Base-by-base conservation (phyloP, 2,797 vertebrate species). In the Lepidocolaptes lacrymiger region DNA sequence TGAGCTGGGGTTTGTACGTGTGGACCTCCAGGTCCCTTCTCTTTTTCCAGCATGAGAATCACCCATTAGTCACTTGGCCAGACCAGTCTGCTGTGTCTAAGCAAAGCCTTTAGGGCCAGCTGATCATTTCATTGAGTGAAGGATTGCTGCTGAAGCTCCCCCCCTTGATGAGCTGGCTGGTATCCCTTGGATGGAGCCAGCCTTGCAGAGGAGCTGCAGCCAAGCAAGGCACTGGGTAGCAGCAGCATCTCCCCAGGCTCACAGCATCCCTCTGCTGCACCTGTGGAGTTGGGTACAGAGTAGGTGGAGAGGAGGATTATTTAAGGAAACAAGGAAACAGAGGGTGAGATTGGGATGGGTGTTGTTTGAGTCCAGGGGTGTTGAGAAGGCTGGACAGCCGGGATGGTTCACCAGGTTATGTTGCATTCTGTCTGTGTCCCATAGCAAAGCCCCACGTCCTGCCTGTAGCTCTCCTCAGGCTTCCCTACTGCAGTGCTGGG, bases 21-120 rank as follows among this genome's bases (percentile, higher is more conserved):
- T 16, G 28, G 80, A 89, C 59, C 67, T 93, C 62, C 74, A 76
- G 82, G 89, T 91, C 94, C 69, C 91, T 85, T 91, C 59, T 91
- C n/a, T 79, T 96, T 88, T 83, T 71, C 61, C 89, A 88, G 67
- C 71, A 54, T 14, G 84, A 91, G 93, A 91, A 95, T 96, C 89
- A 55, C 88, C 26, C 41, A 1, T 89, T 94, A 94, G 83, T 92
- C 88, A 76, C 71, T 69, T 82, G 85, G 82, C 89, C 80, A 58
- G 56, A 36, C 66, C 55, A 32, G 26, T 36, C 69, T 72, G 87
- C 81, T 77, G 41, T 12, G 1, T 73, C 68, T 69, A 28, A 85
- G 68, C 30, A 64, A 51, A 82, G 55, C 77, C 79, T 91, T 51
- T 7, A 1, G 46, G 86, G 85, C 75, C 82, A 64, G 75, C 78